Evolutionary conservation across 2,888 invertebrate species (phyloP), one percentile per base, ranked within the genome.

Genomic region (Acronicta aceris): DNA sequence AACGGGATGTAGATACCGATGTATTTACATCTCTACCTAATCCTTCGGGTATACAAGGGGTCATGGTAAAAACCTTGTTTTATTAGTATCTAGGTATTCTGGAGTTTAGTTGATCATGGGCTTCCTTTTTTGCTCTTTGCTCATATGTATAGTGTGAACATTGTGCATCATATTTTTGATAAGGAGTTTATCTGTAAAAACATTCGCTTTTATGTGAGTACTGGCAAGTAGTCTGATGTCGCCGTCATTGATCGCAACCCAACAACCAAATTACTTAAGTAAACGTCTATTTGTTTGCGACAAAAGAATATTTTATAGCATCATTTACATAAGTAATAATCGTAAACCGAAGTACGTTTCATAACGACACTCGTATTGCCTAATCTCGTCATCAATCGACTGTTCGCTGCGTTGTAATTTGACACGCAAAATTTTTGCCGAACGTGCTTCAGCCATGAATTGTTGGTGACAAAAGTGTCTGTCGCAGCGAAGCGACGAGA

Each of bases 391-490:
- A 88, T 87, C 85, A 85, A 89, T 90, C 86, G 86, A 86, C 82
- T 81, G 84, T 82, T 79, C 74, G 80, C 78, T 80, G 73, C 76
- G 81, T 70, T 80, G 89, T 88, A 89, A 92, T 91, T 89, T 89
- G 92, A 92, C 91, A 89, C 90, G 91, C 89, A 89, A 88, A 91
- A 89, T 88, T 92, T 90, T 90, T 89, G 85, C 85, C 85, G 90
- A 90, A 92, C 93, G 93, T 94, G 93, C 91, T 86, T 85, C 82
- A 66, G 86, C 87, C 88, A 92, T 90, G 92, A 93, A 93, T 92
- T 91, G 92, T 84, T 82, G 87, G 85, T 88, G 91, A 92, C 93
- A 93, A 93, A 92, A 94, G 93, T 92, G 91, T 92, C 92, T 89
- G 90, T 88, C 86, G 86, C 88, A 86, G 85, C 88, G 87, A 86